Evolutionary conservation across 2,888 invertebrate genomes (phyloP).

Genomic region (Halocaridina rubra): DNA sequence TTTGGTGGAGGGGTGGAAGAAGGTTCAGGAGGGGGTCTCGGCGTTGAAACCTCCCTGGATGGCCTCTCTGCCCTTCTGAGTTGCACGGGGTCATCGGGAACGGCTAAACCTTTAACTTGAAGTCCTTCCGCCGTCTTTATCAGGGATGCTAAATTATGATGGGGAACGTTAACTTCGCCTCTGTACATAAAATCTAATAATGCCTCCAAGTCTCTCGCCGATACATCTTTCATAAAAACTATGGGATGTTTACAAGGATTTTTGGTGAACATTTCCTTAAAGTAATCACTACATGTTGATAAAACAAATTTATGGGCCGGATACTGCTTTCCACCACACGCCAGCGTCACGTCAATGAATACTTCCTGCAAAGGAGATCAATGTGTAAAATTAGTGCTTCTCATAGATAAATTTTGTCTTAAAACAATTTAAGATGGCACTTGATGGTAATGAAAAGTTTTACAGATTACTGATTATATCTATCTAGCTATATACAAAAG

Average conservation of each 20-base stretch:
- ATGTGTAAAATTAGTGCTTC: too few relatives aligned
- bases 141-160: conserved; percentile 55
- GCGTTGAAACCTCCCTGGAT: conserved; percentile 44
- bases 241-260: conserved; percentile 63
- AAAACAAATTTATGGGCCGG: conserved; percentile 63
- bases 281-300: conserved; percentile 63
- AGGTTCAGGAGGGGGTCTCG: conserved; percentile 57
- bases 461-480: too few relatives aligned
- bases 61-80: conserved; percentile 42
- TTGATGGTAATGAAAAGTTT: too few relatives aligned
- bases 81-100: conserved; percentile 58
- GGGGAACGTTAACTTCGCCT: conserved; percentile 62
- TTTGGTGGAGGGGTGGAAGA: conserved; percentile 55
- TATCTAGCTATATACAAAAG: too few relatives aligned
- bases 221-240: conserved; percentile 61
- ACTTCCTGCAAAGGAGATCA: conserved; percentile 52
- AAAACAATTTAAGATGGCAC: too few relatives aligned
- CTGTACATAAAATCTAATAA: conserved; percentile 63
- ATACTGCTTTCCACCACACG: conserved; percentile 62
- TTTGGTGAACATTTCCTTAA: conserved; percentile 61
- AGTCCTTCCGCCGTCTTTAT: conserved; percentile 63
- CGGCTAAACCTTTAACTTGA: conserved; percentile 62
- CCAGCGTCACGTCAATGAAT: conserved; percentile 62
- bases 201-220: conserved; percentile 61
- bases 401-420: too few relatives aligned